phyloP scores from a whole-genome alignment of 1,140 invertebrate species.

The Piezodorus guildinii region DNA sequence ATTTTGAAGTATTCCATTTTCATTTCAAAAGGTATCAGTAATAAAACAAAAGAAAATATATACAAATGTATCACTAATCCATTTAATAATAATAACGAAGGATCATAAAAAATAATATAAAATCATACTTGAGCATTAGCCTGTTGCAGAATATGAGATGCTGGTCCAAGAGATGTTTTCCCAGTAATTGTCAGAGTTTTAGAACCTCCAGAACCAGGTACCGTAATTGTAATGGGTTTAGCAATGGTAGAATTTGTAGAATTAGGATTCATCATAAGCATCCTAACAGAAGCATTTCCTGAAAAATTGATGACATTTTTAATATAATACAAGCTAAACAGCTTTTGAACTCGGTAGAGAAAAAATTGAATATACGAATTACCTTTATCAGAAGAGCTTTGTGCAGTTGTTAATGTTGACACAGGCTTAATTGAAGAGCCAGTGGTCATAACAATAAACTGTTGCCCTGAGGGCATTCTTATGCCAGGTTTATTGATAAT shows the following conservation, averaged over 20 bases:
- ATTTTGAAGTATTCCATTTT: too few relatives aligned
- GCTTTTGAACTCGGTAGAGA: background rate
- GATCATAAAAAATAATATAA: background rate
- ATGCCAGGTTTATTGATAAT: constrained; percentile 50
- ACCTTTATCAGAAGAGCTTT: constrained; percentile 1
- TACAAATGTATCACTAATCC: too few relatives aligned
- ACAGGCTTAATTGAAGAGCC: constrained; percentile 49
- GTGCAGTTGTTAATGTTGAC: constrained; percentile 43
- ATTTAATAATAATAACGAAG: too few relatives aligned
- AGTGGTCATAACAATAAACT: constrained; percentile 61
- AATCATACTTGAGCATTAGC: constrained; percentile 17
- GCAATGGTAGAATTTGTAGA: constrained; percentile 31
- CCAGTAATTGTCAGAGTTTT: constrained; percentile 31
- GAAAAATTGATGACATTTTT: background rate
- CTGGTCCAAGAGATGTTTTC: constrained; percentile 25
- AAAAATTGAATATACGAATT: background rate
- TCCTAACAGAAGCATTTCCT: constrained; percentile 23
- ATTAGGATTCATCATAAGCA: constrained; percentile 30
- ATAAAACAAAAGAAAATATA: too few relatives aligned
- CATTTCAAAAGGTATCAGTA: too few relatives aligned
- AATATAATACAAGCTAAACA: background rate
- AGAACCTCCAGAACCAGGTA: constrained; percentile 41
- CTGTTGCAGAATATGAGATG: constrained; percentile 26
- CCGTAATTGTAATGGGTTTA: constrained; percentile 57
- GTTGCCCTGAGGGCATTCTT: constrained; percentile 44